Evolutionary conservation across 2,113 vertebrate genomes (phyloP).

Genomic region (Pongo abelii): DNA sequence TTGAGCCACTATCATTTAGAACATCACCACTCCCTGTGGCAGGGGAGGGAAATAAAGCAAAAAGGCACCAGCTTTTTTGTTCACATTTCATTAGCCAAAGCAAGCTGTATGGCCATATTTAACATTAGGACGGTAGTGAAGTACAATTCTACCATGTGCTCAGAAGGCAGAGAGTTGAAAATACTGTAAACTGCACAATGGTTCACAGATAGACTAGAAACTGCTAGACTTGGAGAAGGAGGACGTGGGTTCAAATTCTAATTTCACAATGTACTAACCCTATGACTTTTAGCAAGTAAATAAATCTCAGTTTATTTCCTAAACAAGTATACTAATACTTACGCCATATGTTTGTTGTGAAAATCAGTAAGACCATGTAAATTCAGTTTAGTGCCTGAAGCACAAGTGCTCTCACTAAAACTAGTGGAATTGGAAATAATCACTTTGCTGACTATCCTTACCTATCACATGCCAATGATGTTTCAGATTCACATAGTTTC

Average conservation of each 20-base stretch:
- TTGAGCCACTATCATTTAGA: background rate
- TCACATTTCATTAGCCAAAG: background rate
- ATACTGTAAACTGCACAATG: background rate
- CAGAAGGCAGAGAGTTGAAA: background rate
- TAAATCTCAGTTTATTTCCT: slow-evolving; percentile 1
- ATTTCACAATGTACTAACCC: background rate
- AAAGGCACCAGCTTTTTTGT: background rate
- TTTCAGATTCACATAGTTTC: background rate
- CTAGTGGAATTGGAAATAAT: background rate
- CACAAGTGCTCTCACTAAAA: background rate
- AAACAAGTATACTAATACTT: background rate
- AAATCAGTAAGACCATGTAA: background rate
- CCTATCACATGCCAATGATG: background rate
- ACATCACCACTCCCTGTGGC: background rate
- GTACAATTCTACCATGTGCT: background rate
- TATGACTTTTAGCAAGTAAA: background rate
- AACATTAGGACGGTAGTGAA: background rate
- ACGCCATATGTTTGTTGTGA: background rate
- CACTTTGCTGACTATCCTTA: background rate
- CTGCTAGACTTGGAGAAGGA: background rate
- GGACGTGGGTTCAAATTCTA: background rate
- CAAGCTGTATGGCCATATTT: background rate
- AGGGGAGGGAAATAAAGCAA: background rate
- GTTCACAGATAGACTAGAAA: background rate
- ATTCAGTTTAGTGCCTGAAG: background rate